Conservation (phyloP, 2,888 invertebrate genomes). For the Patella depressa region DNA sequence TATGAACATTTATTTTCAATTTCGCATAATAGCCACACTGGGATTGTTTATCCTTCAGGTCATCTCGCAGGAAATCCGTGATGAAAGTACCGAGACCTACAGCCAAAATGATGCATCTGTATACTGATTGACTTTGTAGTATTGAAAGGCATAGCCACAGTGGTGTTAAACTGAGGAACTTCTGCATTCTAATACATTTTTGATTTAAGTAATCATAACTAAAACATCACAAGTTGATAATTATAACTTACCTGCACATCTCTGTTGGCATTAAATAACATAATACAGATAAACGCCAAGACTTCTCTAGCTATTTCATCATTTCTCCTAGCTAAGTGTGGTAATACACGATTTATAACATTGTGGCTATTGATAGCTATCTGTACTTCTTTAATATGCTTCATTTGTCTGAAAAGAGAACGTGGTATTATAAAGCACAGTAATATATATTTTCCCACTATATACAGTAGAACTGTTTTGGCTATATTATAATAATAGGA, state of each 20-base stretch:
- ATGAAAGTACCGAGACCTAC: too few species aligned
- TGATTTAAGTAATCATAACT: too few species aligned
- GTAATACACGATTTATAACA: slow-evolving; percentile 65
- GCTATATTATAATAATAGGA: too few species aligned
- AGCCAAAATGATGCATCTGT: too few species aligned
- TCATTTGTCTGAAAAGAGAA: slow-evolving; percentile 55
- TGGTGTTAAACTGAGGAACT: background rate
- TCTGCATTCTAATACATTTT: background rate
- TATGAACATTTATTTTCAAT: too few species aligned
- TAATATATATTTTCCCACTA: too few species aligned
- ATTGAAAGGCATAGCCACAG: background rate
- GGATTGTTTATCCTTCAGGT: too few species aligned
- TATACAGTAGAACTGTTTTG: too few species aligned
- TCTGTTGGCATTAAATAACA: slow-evolving; percentile 70
- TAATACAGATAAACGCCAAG: slow-evolving; percentile 64
- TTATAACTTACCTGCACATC: slow-evolving; percentile 62
- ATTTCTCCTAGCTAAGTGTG: slow-evolving; percentile 65
- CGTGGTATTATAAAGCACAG: too few species aligned
- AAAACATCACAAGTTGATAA: background rate
- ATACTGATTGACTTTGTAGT: background rate
- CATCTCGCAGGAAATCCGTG: too few species aligned
- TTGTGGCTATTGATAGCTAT: slow-evolving; percentile 61
- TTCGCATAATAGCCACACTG: too few species aligned
- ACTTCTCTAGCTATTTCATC: slow-evolving; percentile 67
- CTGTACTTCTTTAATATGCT: slow-evolving; percentile 63